Evolutionary conservation across 2,888 invertebrate genomes (phyloP), one percentile per base, ranked within the genome.

Genomic region (Apoda limacodes): DNA sequence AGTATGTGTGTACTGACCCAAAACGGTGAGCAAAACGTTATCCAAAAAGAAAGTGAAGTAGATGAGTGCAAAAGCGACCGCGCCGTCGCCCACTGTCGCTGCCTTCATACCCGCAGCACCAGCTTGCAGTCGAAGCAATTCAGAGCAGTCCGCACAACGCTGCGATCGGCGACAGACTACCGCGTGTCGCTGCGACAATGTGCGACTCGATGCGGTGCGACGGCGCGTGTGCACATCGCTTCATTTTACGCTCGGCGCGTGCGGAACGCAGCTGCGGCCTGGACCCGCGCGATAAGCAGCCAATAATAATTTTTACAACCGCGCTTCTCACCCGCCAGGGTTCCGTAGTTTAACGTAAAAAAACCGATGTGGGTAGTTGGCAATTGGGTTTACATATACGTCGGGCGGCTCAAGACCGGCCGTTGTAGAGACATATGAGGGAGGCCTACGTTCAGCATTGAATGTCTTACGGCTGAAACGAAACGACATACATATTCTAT

Each of bases 21-120:
- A 88, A 20, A 93, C 91, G 19, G 95, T 95, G 25, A 95, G 82
- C 12, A 95, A 82, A 39, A 94, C 87, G 68, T 95, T 95, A 75
- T 95, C 95, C 61, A 92, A 68, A 50, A 92, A 84, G 58, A 92
- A 85, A 2, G 91, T 88, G 37, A 89, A 64, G 60, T 92, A 92
- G 30, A 92, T 64, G 30, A 78, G 57, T 1, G 55, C 55, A 39
- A 76, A 74, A 17, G 74, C 65, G 28, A 58, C 13, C 22, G 53
- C 40, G 23, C 56, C 58, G 14, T 13, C 39, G 33, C 11, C 6
- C 28, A 32, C 14, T 41, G 34, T 17, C 35, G 37, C 32, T 44
- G 45, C 46, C 43, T 49, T 40, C 38, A 45, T 32, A 28, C n/a
- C n/a, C n/a, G n/a, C n/a, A n/a, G n/a, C n/a, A n/a, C n/a, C n/a